A percentile compares a stretch with the other conserved stretches of the same genome.
phyloP scores from a whole-genome alignment of 2,888 invertebrate species.

The Troides helena region DNA sequence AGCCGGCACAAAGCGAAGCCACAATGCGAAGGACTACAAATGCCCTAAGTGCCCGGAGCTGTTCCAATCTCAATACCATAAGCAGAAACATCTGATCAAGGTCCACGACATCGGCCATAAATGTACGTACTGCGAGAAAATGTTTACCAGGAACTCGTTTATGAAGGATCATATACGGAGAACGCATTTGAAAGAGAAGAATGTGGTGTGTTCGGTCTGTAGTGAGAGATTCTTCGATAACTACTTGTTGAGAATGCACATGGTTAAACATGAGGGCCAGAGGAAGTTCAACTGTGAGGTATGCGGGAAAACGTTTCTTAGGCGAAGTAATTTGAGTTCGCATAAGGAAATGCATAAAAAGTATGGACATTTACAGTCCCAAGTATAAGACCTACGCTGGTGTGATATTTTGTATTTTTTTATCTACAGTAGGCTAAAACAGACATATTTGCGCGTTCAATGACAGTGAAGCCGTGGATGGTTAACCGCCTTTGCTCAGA shows the following conservation, averaged over 20 bases:
- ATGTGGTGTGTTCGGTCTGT: conserved; percentile 65
- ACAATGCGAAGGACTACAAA: conserved; percentile 65
- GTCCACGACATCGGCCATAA: conserved; percentile 70
- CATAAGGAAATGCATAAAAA: conserved; percentile 79
- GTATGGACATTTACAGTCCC: conserved; percentile 53
- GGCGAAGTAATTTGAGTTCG: conserved; percentile 79
- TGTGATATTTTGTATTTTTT: background rate
- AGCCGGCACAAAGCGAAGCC: conserved; percentile 65
- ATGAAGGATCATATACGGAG: conserved; percentile 69
- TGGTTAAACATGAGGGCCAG: conserved; percentile 77
- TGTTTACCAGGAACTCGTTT: conserved; percentile 72
- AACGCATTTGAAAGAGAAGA: conserved; percentile 72
- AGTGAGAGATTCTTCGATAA: conserved; percentile 69
- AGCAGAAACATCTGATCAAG: conserved; percentile 75
- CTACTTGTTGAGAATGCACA: conserved; percentile 66
- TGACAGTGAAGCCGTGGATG: no score
- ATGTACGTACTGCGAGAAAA: conserved; percentile 61
- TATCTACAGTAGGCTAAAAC: no score
- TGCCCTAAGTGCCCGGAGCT: conserved; percentile 65
- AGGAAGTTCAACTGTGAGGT: conserved; percentile 78
- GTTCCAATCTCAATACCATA: conserved; percentile 76
- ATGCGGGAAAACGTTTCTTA: conserved; percentile 79
- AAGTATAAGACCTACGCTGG: background rate
- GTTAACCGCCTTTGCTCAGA: no score
- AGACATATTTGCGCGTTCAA: no score